Base-by-base conservation (phyloP, 2,797 vertebrate genomes). In the Helarctos malayanus region DNA sequence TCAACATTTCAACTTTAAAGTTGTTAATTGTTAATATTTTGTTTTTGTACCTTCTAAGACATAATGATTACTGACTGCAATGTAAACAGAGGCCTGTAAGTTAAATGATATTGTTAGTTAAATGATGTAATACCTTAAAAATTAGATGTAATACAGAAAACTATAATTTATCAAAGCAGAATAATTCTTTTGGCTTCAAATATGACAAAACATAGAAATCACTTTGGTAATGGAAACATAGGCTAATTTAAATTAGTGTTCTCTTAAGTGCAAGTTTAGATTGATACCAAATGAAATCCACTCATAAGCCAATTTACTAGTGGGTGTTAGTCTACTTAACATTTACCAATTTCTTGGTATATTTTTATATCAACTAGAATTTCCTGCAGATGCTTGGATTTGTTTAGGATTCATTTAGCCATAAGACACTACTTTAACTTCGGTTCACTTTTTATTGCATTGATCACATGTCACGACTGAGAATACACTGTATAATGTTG, bases 401-500 rank as follows among this genome's bases (percentile, higher is more conserved):
- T 89, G n/a, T 75, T 93, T 84, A 76, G 19, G 41, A 23, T 61
- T 95, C 56, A 27, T 14, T 90, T 91, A 93, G 89, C 27, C 61
- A 52, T 69, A 82, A 95, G 29, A 85, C 19, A 71, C 27, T 56
- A 21, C 19, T 29, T 63, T 1, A 13, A 56, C 85, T 96, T 80
- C 79, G 45, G 94, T 89, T 97, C 75, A 84, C 45, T 56, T 94
- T 93, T 96, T 86, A 93, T 82, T 94, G 59, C 25, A 90, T 18
- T 93, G 47, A 41, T 81, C 54, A 54, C 7, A 83, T 59, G 47
- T 79, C 35, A 27, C 14, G 35, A 29, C n/a, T 79, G 68, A 63
- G 38, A 86, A 75, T 0, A 18, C 61, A 79, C 16, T 92, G 1
- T 13, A 29, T 65, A 57, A 49, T 75, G 8, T 47, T 81, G 18